These are phyloP conservation scores for Lagopus muta DNA, from an alignment of 2,113 vertebrate species.

Conservation along the genomic window DNA sequence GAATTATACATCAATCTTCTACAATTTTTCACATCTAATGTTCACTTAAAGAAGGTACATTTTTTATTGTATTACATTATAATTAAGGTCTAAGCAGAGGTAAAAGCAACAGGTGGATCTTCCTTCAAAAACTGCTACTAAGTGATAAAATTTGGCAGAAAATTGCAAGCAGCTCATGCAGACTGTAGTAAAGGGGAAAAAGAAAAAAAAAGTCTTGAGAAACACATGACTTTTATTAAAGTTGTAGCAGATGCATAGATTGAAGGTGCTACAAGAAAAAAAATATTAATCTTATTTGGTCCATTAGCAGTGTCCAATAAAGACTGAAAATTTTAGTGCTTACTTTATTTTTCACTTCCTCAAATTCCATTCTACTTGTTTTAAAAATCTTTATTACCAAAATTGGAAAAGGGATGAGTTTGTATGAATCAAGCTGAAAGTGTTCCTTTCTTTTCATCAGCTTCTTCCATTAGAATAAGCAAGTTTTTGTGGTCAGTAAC, in stretches of 20 bases:
- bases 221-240: background rate
- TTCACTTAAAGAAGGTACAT: background rate
- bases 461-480: background rate
- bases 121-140: background rate
- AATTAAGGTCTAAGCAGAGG: background rate
- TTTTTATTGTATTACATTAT: background rate
- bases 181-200: background rate
- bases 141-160: background rate
- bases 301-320: background rate
- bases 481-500: background rate
- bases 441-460: fast-evolving
- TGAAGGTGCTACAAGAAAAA: background rate
- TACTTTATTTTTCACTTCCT: background rate
- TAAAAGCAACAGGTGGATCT: background rate
- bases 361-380: background rate
- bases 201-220: too few relatives aligned
- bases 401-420: fast-evolving
- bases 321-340: background rate
- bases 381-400: background rate
- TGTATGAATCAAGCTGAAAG: background rate
- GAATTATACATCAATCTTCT: background rate
- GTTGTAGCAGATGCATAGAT: background rate
- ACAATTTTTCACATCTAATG: background rate
- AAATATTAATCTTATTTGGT: background rate
- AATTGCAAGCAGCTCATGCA: background rate